Percentiles rank a stretch among this genome's conserved stretches.
Conservation (phyloP, 1,140 invertebrate genomes). For the Meloidogyne hapla region DNA sequence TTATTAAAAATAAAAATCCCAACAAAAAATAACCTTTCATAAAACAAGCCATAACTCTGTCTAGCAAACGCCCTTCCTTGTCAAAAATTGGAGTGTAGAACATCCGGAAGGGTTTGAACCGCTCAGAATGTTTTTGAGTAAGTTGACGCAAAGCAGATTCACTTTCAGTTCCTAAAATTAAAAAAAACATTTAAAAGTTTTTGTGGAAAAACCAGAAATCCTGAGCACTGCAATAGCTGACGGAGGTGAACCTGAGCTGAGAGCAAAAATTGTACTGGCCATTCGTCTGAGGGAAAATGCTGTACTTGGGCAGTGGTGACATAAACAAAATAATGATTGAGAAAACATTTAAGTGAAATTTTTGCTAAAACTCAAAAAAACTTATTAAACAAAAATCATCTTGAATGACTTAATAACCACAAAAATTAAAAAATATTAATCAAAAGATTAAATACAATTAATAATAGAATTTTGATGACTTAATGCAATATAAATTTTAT, state of each 20-base stretch:
- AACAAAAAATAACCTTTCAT: constrained; percentile 46
- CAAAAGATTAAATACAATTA: background rate
- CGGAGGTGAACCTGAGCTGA: constrained; percentile 53
- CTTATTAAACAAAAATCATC: too few species aligned
- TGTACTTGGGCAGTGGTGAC: background rate
- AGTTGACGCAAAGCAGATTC: constrained; percentile 35
- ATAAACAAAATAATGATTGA: background rate
- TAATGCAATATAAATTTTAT: too few species aligned
- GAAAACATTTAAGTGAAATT: background rate
- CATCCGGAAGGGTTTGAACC: constrained; percentile 43
- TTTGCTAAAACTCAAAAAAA: background rate
- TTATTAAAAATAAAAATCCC: too few species aligned
- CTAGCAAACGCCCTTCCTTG: constrained; percentile 35
- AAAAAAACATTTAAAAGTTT: constrained; percentile 3
- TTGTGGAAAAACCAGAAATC: constrained; percentile 44
- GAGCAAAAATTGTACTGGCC: constrained; percentile 50
- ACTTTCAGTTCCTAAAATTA: constrained; percentile 46
- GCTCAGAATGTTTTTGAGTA: constrained; percentile 15
- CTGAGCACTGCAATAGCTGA: constrained; percentile 57
- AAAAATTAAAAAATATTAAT: background rate
- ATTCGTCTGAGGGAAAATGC: background rate
- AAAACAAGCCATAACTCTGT: constrained; percentile 56
- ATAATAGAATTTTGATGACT: background rate
- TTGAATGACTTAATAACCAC: too few species aligned
- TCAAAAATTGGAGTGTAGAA: constrained; percentile 53